These are phyloP conservation scores for Gymnoscelis rufifasciata DNA, from an alignment of 2,888 invertebrate species.

Conservation along the genomic window DNA sequence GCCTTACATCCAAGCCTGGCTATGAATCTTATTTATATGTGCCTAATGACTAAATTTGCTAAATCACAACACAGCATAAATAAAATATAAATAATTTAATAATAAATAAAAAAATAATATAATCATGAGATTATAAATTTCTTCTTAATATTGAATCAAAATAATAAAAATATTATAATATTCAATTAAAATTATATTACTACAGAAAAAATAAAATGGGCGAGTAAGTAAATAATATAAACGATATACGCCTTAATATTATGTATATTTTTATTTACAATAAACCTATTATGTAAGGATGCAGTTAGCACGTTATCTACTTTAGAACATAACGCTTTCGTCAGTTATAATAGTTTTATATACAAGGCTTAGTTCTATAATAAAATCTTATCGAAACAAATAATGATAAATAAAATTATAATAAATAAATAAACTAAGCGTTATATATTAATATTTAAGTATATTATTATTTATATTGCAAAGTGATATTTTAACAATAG, in stretches of 20 bases:
- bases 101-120: too few relatives aligned
- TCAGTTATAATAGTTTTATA: conserved; percentile 42
- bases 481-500: background rate
- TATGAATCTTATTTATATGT: conserved; percentile 36
- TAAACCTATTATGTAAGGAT: conserved; percentile 4
- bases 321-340: conserved; percentile 75
- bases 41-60: conserved; percentile 33
- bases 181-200: too few relatives aligned
- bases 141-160: too few relatives aligned
- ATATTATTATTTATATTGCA: too few relatives aligned
- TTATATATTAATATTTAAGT: too few relatives aligned
- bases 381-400: background rate
- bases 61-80: conserved; percentile 60
- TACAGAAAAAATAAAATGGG: too few relatives aligned
- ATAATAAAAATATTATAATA: too few relatives aligned
- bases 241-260: background rate
- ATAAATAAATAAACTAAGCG: background rate
- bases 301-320: conserved; percentile 63
- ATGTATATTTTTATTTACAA: background rate
- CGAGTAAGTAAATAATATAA: too few relatives aligned
- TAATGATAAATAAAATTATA: background rate
- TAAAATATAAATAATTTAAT: conserved; percentile 19
- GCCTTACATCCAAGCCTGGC: conserved; percentile 45
- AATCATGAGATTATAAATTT: too few relatives aligned
- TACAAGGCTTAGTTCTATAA: conserved; percentile 35